Evolutionary conservation across 2,888 invertebrate genomes (phyloP), one percentile per base, ranked within the genome.

Genomic region (Stenodera caucasica): DNA sequence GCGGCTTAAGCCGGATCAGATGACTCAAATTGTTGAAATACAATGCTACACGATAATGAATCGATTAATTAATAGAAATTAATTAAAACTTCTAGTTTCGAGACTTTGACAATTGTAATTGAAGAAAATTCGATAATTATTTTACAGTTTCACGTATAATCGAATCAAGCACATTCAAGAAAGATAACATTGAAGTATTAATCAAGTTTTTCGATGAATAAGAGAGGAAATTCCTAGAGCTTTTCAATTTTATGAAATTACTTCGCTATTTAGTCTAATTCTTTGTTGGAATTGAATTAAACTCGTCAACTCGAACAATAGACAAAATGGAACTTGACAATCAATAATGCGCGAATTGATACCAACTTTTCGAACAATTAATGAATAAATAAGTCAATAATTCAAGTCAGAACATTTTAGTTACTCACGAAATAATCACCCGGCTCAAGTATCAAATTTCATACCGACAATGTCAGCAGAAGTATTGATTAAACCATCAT

Each of bases 271-370:
- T 21, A 45, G 45, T 45, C 15, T 21, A 21, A 21, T 14, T 35
- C 37, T 8, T 8, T 45, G 45, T 45, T 45, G 21, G 11, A 45
- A 45, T 45, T 45, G 9, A 45, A 45, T 45, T 45, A 45, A 45
- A 45, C 4, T 45, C 4, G 11, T 9, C 21, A 21, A 8, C 21
- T 45, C 18, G 2, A 9, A 40, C 8, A 9, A 40, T 18, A 18
- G 18, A 40, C 37, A n/a, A 40, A 15, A 15, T 15, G 11, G 45
- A 21, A 45, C 3, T 12, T 6, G 11, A 18, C 14, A 2, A 9
- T 18, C 15, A 18, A 8, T 18, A 14, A 37, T 15, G 35, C 21
- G 21, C 14, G 2, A 2, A 37, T 15, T 15, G 37, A 37, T 15
- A 37, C 15, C 2, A 37, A 15, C 37, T 15, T 37, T 15, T 12